Conservation (phyloP, 2,113 vertebrate species). For the Jaculus jaculus region DNA sequence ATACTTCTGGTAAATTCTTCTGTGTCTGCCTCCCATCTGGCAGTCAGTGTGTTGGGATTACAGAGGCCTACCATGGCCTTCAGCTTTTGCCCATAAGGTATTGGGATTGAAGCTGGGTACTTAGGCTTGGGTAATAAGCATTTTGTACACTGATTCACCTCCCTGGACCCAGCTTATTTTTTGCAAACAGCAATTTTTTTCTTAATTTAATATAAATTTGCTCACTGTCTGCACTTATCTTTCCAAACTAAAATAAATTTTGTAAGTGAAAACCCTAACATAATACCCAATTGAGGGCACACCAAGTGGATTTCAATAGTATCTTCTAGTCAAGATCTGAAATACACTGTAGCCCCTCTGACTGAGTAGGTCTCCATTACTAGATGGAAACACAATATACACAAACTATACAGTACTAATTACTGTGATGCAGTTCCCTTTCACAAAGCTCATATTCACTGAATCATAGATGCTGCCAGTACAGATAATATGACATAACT, state of each 20-base stretch:
- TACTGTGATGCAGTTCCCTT: background rate
- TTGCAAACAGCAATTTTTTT: background rate
- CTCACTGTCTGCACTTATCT: background rate
- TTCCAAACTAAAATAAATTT: conserved; percentile 24
- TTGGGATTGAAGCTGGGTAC: too few species aligned
- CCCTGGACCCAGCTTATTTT: background rate
- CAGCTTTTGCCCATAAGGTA: too few species aligned
- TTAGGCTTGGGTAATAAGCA: background rate
- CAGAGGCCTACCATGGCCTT: too few species aligned
- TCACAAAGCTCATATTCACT: background rate
- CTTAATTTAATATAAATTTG: background rate
- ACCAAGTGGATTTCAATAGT: background rate
- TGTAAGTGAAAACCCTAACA: background rate
- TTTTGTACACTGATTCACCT: too few species aligned
- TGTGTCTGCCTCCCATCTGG: too few species aligned
- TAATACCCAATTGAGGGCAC: background rate
- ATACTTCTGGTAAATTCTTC: too few species aligned
- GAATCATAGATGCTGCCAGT: background rate
- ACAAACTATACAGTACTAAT: too few species aligned
- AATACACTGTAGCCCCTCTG: background rate
- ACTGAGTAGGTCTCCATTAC: background rate
- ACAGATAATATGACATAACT: background rate
- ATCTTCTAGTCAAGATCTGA: background rate
- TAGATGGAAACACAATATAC: background rate
- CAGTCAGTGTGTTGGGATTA: too few species aligned